These are phyloP conservation scores for Catocala nupta DNA, from an alignment of 2,888 invertebrate genomes.

Conservation along the genomic window DNA sequence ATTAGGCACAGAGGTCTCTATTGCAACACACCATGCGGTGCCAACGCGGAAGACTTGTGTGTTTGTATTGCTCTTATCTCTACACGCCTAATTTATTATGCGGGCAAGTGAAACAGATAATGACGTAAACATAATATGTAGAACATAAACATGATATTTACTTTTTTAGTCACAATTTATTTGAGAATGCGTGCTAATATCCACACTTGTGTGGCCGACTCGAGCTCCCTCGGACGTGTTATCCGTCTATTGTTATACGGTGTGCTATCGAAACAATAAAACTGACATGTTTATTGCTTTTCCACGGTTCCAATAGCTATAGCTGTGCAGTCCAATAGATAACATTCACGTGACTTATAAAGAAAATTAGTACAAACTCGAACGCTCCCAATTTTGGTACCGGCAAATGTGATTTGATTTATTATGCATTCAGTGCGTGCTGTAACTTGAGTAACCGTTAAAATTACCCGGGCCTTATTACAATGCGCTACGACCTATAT, in stretches of 20 bases:
- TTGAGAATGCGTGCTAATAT: conserved; percentile 37
- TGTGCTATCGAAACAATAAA: conserved; percentile 50
- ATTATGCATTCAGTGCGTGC: conserved; percentile 50
- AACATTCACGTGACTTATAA: conserved; percentile 7
- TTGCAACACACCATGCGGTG: conserved; percentile 8
- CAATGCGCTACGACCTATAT: conserved; percentile 30
- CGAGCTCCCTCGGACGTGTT: conserved; percentile 23
- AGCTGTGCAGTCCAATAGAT: conserved; percentile 29
- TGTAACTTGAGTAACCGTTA: conserved; percentile 46
- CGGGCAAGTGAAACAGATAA: conserved; percentile 28
- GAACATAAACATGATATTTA: conserved; percentile 29
- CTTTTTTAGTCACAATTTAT: conserved; percentile 21
- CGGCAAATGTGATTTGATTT: conserved; percentile 30
- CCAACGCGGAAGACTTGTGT: conserved; percentile 15
- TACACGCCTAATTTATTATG: conserved; percentile 17
- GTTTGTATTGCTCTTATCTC: conserved; percentile 26
- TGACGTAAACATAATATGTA: conserved; percentile 20
- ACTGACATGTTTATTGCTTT: conserved; percentile 59
- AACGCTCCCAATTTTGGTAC: conserved; percentile 25
- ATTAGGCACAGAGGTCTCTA: conserved; percentile 7
- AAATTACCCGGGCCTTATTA: conserved; percentile 46
- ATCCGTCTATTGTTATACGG: conserved; percentile 57
- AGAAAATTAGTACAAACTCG: conserved; percentile 23
- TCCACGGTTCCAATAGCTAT: conserved; percentile 31
- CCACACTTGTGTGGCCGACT: conserved; percentile 34